Evolutionary conservation across 2,888 invertebrate species (phyloP).

Genomic region (Sycophila texana): DNA sequence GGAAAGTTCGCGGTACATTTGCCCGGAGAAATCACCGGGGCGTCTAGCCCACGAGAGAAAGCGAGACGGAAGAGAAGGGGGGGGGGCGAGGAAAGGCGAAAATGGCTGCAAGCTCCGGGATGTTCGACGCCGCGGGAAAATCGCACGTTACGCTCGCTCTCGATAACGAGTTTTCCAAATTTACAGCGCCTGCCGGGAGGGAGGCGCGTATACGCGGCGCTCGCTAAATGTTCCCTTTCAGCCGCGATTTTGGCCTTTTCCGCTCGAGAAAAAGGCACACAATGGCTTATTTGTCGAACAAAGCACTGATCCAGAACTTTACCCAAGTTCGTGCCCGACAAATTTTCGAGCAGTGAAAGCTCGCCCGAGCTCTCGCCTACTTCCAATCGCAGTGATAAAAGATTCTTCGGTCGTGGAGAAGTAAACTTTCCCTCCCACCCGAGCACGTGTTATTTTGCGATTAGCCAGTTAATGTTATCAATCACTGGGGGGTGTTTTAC

Average conservation of each 20-base stretch:
- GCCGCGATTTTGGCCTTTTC: not conserved
- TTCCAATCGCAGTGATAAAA: conserved; percentile 23
- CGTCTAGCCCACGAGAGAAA: conserved; percentile 46
- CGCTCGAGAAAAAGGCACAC: conserved; percentile 12
- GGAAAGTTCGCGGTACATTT: conserved; percentile 73
- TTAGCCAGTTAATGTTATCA: conserved; percentile 24
- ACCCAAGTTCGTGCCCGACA: conserved; percentile 8
- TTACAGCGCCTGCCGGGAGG: conserved; percentile 16
- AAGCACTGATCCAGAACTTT: conserved; percentile 12
- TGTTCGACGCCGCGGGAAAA: conserved; percentile 58
- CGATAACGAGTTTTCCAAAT: conserved; percentile 62
- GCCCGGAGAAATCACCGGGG: conserved; percentile 67
- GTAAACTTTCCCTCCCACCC: not conserved
- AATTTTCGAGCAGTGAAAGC: conserved; percentile 11
- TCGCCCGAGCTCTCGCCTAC: not conserved
- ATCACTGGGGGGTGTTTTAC: conserved; percentile 21
- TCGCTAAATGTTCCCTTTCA: conserved; percentile 25
- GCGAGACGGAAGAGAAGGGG: conserved; percentile 19
- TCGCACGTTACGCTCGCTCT: conserved; percentile 51
- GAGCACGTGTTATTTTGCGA: conserved; percentile 14
- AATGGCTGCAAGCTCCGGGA: conserved; percentile 56
- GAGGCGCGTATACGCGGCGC: conserved; percentile 4
- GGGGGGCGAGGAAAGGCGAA: conserved; percentile 59
- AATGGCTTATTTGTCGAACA: conserved; percentile 47
- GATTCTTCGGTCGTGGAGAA: not conserved